Percentiles rank a stretch among this genome's conserved stretches.
These are phyloP conservation scores for Alethe castanea DNA, from an alignment of 2,113 vertebrate genomes.

Conservation along the genomic window DNA sequence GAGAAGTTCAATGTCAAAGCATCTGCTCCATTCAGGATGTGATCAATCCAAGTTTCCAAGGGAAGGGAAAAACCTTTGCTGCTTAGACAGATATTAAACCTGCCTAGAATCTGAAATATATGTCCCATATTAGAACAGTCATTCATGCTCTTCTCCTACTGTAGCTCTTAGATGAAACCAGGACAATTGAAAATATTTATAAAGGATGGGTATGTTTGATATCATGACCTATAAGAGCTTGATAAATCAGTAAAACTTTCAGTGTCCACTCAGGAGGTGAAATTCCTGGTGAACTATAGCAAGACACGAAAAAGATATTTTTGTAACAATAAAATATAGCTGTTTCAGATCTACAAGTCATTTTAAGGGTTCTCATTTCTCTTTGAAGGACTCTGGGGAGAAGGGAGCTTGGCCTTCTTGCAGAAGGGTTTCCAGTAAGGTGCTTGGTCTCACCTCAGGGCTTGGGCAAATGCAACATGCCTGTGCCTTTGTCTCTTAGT, in stretches of 20 bases:
- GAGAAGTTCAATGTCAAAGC: neutral
- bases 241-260: neutral
- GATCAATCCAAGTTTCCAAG: neutral
- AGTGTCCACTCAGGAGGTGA: neutral
- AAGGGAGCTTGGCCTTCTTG: neutral
- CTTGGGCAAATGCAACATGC: neutral
- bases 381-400: neutral
- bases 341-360: neutral
- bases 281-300: neutral
- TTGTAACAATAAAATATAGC: neutral
- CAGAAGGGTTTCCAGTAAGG: neutral
- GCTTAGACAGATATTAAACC: neutral
- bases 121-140: neutral
- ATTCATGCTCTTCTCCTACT: neutral
- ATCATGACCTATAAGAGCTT: neutral
- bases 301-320: neutral
- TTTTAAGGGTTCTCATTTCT: neutral
- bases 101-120: slow-evolving; percentile 10
- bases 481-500: neutral
- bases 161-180: neutral
- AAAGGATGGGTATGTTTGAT: neutral
- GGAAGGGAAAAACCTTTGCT: neutral
- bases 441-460: neutral
- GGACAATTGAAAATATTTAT: neutral
- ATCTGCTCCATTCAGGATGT: neutral